A percentile compares a stretch with the other conserved stretches of the same genome.
phyloP scores from a whole-genome alignment of 1,140 invertebrate genomes.

The Caenorhabditis tropicalis region DNA sequence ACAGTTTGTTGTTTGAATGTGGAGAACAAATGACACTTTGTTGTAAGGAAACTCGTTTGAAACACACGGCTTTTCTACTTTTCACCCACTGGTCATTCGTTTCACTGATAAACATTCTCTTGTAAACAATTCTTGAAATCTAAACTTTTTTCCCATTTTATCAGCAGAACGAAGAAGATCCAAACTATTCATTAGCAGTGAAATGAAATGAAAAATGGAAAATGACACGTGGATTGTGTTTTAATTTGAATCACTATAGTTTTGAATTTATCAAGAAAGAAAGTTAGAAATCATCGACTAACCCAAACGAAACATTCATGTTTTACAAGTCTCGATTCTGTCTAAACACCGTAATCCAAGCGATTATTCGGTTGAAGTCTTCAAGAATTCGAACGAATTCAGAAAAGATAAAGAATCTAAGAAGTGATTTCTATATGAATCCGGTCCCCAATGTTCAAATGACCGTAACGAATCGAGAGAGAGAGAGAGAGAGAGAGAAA shows the following conservation, averaged over 20 bases:
- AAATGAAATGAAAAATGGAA: too few relatives aligned
- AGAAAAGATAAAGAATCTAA: background rate
- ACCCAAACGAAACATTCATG: too few relatives aligned
- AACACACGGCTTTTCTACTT: conserved; percentile 31
- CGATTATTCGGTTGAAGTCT: too few relatives aligned
- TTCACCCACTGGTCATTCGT: background rate
- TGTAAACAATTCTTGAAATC: background rate
- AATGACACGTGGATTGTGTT: too few relatives aligned
- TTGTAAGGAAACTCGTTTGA: conserved; percentile 37
- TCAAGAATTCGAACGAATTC: too few relatives aligned
- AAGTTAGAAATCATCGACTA: too few relatives aligned
- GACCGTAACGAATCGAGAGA: conserved; percentile 9
- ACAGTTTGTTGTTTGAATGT: conserved; percentile 29
- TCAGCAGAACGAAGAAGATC: too few relatives aligned
- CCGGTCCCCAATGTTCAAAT: conserved; percentile 10
- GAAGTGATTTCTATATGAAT: background rate
- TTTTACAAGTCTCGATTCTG: too few relatives aligned
- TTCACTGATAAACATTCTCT: background rate
- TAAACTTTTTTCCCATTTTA: background rate
- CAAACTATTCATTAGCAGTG: too few relatives aligned
- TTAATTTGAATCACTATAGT: too few relatives aligned
- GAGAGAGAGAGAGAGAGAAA: background rate
- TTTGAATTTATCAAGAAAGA: too few relatives aligned
- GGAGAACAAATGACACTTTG: conserved; percentile 24
- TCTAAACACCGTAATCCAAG: too few relatives aligned